phyloP scores from a whole-genome alignment of 2,113 vertebrate species.

The Mesembrinibis cayennensis region DNA sequence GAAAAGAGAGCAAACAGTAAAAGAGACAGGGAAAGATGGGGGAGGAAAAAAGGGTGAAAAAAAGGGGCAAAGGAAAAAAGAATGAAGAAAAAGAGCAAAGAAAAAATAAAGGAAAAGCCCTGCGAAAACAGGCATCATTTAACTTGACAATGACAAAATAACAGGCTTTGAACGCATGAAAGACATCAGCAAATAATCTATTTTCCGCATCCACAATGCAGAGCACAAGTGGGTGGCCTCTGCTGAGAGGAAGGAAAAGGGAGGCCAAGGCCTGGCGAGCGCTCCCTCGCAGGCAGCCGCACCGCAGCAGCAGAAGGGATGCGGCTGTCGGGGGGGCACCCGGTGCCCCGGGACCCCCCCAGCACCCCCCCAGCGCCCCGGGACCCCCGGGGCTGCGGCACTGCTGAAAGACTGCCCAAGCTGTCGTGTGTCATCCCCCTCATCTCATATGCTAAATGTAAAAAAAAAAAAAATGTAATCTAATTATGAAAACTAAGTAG shows the following conservation, averaged over 20 bases:
- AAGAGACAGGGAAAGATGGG: background rate
- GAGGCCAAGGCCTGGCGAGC: background rate
- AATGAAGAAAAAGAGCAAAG: background rate
- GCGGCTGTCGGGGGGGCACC: background rate
- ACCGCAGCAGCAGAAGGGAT: background rate
- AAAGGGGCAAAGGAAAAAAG: background rate
- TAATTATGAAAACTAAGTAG: background rate
- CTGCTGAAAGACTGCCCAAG: background rate
- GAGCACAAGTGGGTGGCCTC: background rate
- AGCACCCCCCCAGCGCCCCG: rapidly evolving
- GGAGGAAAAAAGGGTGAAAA: background rate
- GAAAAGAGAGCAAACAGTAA: background rate
- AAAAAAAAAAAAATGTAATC: background rate
- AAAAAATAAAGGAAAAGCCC: background rate
- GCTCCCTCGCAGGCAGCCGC: background rate
- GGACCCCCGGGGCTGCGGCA: background rate
- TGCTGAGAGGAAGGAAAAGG: background rate
- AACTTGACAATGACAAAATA: background rate
- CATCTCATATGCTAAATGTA: rapidly evolving
- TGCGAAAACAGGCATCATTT: background rate
- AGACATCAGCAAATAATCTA: background rate
- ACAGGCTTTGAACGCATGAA: background rate
- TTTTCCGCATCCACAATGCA: background rate
- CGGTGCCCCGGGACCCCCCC: rapidly evolving
- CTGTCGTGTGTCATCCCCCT: rapidly evolving